phyloP scores from a whole-genome alignment of 2,888 invertebrate species.

The Lissonota sp. region DNA sequence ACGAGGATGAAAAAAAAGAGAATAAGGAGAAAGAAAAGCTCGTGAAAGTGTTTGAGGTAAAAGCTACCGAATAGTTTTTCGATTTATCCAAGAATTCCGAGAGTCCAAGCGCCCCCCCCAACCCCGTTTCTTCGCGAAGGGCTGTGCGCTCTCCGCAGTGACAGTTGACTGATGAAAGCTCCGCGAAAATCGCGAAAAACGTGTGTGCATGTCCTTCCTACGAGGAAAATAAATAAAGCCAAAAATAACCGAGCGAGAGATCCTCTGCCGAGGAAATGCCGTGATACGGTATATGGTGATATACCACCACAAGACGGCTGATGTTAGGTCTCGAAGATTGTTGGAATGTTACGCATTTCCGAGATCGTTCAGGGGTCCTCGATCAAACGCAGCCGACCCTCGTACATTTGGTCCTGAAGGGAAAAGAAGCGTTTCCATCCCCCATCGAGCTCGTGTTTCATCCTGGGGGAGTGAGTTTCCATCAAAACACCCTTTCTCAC shows the following conservation, averaged over 20 bases:
- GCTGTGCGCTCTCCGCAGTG: slow-evolving; percentile 62
- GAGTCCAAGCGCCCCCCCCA: neutral
- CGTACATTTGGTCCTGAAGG: slow-evolving; percentile 42
- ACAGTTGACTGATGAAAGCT: slow-evolving; percentile 78
- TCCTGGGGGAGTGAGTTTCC: slow-evolving; percentile 12
- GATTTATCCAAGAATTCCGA: too few species aligned
- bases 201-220: slow-evolving; percentile 3
- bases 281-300: slow-evolving; percentile 26
- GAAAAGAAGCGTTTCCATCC: slow-evolving; percentile 51
- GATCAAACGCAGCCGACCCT: slow-evolving; percentile 63
- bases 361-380: slow-evolving; percentile 54
- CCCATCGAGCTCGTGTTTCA: slow-evolving; percentile 4
- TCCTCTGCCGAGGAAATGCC: slow-evolving; percentile 7
- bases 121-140: slow-evolving; percentile 63
- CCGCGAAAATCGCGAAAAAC: slow-evolving; percentile 38
- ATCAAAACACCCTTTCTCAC: slow-evolving; percentile 35
- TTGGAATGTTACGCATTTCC: slow-evolving; percentile 41
- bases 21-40: slow-evolving; percentile 8
- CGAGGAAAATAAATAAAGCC: slow-evolving; percentile 9
- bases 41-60: slow-evolving; percentile 4
- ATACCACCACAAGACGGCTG: slow-evolving; percentile 13
- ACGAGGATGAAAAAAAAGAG: slow-evolving; percentile 36
- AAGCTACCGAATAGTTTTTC: too few species aligned
- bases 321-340: slow-evolving; percentile 42
- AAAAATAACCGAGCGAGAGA: slow-evolving; percentile 13